phyloP scores from a whole-genome alignment of 35 echinoderm and acorn worm species.

The Acanthaster planci region DNA sequence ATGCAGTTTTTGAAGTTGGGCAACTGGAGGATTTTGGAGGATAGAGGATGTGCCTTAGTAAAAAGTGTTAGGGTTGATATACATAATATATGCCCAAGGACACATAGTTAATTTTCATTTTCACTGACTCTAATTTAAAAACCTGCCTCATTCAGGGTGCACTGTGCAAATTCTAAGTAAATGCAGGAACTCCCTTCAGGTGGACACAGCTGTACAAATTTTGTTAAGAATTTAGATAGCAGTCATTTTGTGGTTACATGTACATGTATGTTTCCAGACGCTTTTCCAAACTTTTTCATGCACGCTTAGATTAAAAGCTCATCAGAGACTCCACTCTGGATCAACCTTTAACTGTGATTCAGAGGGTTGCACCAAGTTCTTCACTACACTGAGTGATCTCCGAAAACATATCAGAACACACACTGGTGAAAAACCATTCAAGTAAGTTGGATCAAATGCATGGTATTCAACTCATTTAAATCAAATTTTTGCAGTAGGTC shows the following conservation, averaged over 20 bases:
- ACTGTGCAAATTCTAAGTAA: too few species aligned
- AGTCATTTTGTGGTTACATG: background rate
- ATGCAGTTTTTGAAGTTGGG: too few species aligned
- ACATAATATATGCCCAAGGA: too few species aligned
- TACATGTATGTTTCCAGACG: background rate
- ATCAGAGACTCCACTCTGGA: slow-evolving; percentile 84
- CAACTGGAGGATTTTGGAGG: too few species aligned
- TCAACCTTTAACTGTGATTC: slow-evolving; percentile 89
- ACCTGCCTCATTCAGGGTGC: too few species aligned
- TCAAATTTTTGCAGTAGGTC: too few species aligned
- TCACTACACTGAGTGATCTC: slow-evolving; percentile 97
- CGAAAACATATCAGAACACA: slow-evolving; percentile 95
- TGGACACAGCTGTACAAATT: background rate
- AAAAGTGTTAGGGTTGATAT: too few species aligned
- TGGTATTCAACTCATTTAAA: too few species aligned
- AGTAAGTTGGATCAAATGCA: slow-evolving; percentile 62
- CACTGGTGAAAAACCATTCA: slow-evolving; percentile 95
- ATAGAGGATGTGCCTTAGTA: too few species aligned
- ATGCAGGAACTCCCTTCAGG: background rate
- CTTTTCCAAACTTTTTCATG: background rate
- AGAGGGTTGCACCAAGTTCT: slow-evolving; percentile 95
- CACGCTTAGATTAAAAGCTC: slow-evolving; percentile 81
- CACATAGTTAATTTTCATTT: too few species aligned
- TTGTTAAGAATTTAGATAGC: background rate
- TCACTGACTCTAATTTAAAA: too few species aligned